A percentile compares a stretch with the other conserved stretches of the same genome.
Conservation (phyloP, 2,797 vertebrate genomes). For the Myotis vivesi region DNA sequence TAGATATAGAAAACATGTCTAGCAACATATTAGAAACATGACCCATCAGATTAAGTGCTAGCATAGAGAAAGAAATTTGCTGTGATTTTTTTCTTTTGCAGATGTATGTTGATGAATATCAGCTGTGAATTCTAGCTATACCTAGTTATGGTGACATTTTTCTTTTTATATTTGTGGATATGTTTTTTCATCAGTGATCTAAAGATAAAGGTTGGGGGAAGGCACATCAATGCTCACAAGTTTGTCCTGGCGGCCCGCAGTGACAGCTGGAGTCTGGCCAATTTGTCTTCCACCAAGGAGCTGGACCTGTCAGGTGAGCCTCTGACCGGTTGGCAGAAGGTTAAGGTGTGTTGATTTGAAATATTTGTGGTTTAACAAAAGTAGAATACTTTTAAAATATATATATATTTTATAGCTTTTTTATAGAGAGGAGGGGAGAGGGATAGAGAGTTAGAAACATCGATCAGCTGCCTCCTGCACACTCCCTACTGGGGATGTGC, state of each 20-base stretch:
- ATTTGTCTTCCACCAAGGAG: slow-evolving; percentile 90
- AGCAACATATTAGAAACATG: neutral
- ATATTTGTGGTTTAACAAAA: neutral
- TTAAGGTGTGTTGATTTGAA: neutral
- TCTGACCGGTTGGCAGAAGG: neutral
- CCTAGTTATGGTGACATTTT: neutral
- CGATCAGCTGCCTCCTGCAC: too few species aligned
- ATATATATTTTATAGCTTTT: too few species aligned
- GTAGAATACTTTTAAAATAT: neutral
- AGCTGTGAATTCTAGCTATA: neutral
- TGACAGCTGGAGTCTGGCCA: slow-evolving; percentile 94
- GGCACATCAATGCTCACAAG: slow-evolving; percentile 92
- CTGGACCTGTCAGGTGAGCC: slow-evolving; percentile 95
- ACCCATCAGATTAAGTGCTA: neutral
- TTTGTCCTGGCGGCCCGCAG: slow-evolving; percentile 98
- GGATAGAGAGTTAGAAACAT: too few species aligned
- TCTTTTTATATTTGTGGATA: neutral
- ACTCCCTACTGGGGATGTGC: too few species aligned
- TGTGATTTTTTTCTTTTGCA: neutral
- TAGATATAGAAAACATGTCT: neutral
- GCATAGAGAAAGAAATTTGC: neutral
- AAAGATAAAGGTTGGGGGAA: slow-evolving; percentile 92
- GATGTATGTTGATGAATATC: neutral
- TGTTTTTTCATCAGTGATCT: slow-evolving; percentile 89
- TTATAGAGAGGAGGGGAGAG: too few species aligned